Percentiles rank a stretch among this genome's conserved stretches.
Conservation (phyloP, 1,140 invertebrate species). For the Drosophila auraria region DNA sequence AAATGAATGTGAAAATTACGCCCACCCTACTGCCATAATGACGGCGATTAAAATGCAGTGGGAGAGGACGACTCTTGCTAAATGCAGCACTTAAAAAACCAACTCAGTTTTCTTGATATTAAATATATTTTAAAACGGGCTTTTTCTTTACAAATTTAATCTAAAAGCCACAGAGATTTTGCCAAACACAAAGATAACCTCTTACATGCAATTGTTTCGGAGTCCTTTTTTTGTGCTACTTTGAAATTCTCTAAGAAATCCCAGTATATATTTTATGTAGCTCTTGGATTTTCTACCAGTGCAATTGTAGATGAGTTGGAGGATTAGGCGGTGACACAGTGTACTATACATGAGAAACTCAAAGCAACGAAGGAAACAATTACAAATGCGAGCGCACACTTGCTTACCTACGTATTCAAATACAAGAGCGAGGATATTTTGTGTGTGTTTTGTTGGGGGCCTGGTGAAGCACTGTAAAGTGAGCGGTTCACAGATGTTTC, state of each 20-base stretch:
- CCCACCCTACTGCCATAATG: constrained; percentile 71
- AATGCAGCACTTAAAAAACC: constrained; percentile 29
- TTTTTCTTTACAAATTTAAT: too few species aligned
- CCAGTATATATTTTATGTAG: too few species aligned
- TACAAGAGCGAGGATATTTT: constrained; percentile 23
- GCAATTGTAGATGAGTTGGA: constrained; percentile 21
- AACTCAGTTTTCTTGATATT: neutral
- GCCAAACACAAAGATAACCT: too few species aligned
- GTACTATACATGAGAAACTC: constrained; percentile 70
- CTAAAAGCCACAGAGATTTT: too few species aligned
- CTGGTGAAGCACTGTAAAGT: constrained; percentile 13
- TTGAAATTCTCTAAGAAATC: too few species aligned
- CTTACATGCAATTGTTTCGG: too few species aligned
- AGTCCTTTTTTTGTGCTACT: too few species aligned
- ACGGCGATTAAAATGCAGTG: constrained; percentile 76
- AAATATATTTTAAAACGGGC: neutral
- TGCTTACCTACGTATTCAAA: constrained; percentile 18
- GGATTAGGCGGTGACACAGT: constrained; percentile 54
- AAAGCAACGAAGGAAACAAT: constrained; percentile 78
- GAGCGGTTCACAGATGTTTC: constrained; percentile 69
- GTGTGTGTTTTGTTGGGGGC: constrained; percentile 6
- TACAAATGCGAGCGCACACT: constrained; percentile 60
- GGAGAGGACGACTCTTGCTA: constrained; percentile 30
- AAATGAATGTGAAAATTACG: constrained; percentile 63
- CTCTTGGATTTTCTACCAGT: constrained; percentile 18